Percentiles rank a stretch among this genome's conserved stretches.
Evolutionary conservation across 2,113 vertebrate genomes (phyloP).

Genomic region (Clarias magur): DNA sequence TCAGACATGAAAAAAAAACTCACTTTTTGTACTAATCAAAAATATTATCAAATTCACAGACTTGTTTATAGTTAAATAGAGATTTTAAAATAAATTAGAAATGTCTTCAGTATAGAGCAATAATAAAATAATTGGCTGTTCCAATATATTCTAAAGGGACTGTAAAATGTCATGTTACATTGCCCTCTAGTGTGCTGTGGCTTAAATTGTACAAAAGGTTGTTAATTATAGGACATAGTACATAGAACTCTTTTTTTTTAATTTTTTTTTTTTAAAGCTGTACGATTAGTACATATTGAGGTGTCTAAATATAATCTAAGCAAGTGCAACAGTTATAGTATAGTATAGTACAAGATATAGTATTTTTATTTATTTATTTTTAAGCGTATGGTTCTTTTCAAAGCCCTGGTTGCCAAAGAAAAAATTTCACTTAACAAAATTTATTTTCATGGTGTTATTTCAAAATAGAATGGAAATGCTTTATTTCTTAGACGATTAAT

Average conservation of each 20-base stretch:
- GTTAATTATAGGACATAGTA: background rate
- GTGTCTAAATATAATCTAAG: background rate
- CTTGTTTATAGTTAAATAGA: background rate
- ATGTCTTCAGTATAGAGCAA: background rate
- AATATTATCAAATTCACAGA: background rate
- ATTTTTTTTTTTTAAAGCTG: too few relatives aligned
- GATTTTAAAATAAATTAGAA: too few relatives aligned
- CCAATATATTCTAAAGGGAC: background rate
- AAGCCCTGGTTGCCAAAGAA: background rate
- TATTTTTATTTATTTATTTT: background rate
- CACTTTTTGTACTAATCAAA: background rate
- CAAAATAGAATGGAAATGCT: background rate
- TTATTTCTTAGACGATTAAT: background rate
- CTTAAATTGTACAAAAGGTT: background rate
- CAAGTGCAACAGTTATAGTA: background rate
- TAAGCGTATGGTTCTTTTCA: background rate
- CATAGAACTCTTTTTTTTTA: background rate
- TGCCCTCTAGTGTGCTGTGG: slow-evolving; percentile 37
- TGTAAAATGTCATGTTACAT: slow-evolving; percentile 9
- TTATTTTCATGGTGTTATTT: background rate
- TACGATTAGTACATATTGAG: background rate
- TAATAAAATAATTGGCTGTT: background rate
- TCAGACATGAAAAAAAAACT: background rate
- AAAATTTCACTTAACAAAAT: background rate
- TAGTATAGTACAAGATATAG: background rate